phyloP scores from a whole-genome alignment of 23 tunicate species.

The Corella eumyota region DNA sequence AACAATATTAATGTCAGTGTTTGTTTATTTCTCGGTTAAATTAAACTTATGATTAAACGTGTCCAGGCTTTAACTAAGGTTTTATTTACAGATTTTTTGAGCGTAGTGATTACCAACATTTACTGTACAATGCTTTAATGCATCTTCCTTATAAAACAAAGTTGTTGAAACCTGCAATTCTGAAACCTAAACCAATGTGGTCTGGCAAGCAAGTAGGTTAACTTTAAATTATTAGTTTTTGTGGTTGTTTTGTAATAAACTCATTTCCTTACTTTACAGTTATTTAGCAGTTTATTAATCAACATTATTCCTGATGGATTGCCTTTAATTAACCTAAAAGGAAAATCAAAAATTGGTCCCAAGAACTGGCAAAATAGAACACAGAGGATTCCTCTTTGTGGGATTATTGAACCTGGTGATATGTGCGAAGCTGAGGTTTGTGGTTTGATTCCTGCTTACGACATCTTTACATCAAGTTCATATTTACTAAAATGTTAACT shows the following conservation, averaged over 20 bases:
- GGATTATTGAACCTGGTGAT: conserved; percentile 5
- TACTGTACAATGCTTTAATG: conserved; percentile 47
- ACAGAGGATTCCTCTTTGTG: conserved; percentile 3
- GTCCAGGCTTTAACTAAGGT: too few relatives aligned
- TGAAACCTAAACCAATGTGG: conserved; percentile 85
- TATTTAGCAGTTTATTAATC: conserved; percentile 59
- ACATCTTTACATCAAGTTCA: too few relatives aligned
- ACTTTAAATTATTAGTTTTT: neutral
- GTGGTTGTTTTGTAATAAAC: too few relatives aligned
- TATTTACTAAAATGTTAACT: neutral
- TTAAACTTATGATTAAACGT: too few relatives aligned
- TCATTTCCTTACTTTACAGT: conserved; percentile 17
- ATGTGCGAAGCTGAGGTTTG: conserved; percentile 75
- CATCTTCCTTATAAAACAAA: conserved; percentile 44
- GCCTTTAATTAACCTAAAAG: conserved; percentile 31
- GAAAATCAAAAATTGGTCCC: conserved; percentile 56
- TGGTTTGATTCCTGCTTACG: neutral
- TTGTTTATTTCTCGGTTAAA: too few relatives aligned
- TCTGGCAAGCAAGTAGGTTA: conserved; percentile 93
- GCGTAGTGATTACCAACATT: conserved; percentile 60
- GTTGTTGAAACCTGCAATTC: conserved; percentile 64
- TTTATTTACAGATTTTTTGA: conserved; percentile 49
- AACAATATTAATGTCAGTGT: too few relatives aligned
- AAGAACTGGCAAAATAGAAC: conserved; percentile 39
- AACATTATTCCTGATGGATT: conserved; percentile 48